Percentiles rank a stretch among this genome's conserved stretches.
Conservation (phyloP, 2,888 invertebrate species). For the Drosophila lutescens region DNA sequence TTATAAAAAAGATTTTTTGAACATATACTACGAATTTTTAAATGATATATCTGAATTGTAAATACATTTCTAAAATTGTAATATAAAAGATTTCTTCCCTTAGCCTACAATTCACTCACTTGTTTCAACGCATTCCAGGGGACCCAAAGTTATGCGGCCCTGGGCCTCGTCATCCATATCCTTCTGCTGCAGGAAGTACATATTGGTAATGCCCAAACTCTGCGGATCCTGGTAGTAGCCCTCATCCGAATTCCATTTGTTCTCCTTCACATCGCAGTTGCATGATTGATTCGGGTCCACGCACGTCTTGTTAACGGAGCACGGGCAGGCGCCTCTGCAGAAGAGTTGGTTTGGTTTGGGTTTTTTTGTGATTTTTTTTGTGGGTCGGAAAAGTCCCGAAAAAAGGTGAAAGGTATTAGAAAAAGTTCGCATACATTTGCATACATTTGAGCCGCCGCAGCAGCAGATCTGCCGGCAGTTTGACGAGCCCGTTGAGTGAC, state of each 20-base stretch:
- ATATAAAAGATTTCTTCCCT: too few relatives aligned
- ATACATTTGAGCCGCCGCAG: slow-evolving; percentile 55
- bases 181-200: slow-evolving; percentile 95
- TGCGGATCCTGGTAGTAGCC: slow-evolving; percentile 92
- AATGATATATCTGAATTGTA: too few relatives aligned
- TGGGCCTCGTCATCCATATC: slow-evolving; percentile 92
- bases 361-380: slow-evolving; percentile 3
- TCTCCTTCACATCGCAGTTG: slow-evolving; percentile 95
- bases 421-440: slow-evolving; percentile 69
- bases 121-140: slow-evolving; percentile 96
- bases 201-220: slow-evolving; percentile 94
- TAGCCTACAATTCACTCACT: slow-evolving; percentile 86
- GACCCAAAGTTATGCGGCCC: slow-evolving; percentile 94
- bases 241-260: slow-evolving; percentile 95
- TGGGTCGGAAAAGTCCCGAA: slow-evolving; percentile 12
- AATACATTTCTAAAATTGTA: too few relatives aligned
- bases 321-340: slow-evolving; percentile 89
- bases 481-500: slow-evolving; percentile 54
- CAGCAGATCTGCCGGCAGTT: slow-evolving; percentile 54
- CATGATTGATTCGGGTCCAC: slow-evolving; percentile 92
- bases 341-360: slow-evolving; percentile 15
- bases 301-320: slow-evolving; percentile 92
- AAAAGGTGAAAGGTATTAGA: slow-evolving; percentile 61
- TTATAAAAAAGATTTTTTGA: too few relatives aligned
- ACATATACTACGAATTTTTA: too few relatives aligned